A percentile compares a stretch with the other conserved stretches of the same genome.
phyloP scores from a whole-genome alignment of 2,888 invertebrate genomes.

The Mimachlamys varia region DNA sequence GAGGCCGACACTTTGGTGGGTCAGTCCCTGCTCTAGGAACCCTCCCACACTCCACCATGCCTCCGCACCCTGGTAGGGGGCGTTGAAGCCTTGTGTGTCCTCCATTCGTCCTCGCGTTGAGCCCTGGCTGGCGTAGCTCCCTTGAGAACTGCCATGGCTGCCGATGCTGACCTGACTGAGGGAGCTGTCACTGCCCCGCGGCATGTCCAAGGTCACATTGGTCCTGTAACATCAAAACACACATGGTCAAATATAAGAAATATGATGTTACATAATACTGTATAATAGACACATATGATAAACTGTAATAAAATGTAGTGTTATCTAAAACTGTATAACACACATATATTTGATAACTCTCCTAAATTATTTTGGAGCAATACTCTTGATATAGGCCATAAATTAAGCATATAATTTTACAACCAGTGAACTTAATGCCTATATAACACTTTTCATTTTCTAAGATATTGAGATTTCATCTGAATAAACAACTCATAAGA shows the following conservation, averaged over 20 bases:
- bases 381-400: too few relatives aligned
- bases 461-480: too few relatives aligned
- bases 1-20: slow-evolving; percentile 65
- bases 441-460: too few relatives aligned
- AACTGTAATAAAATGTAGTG: too few relatives aligned
- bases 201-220: slow-evolving; percentile 64
- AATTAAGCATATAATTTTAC: too few relatives aligned
- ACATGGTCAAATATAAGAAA: neutral
- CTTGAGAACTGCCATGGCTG: slow-evolving; percentile 37
- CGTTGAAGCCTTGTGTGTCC: slow-evolving; percentile 43
- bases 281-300: neutral
- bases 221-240: slow-evolving; percentile 56
- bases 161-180: slow-evolving; percentile 40
- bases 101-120: slow-evolving; percentile 45
- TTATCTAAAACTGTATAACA: too few relatives aligned
- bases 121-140: slow-evolving; percentile 7
- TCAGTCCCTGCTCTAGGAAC: slow-evolving; percentile 65
- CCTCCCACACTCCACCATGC: slow-evolving; percentile 76
- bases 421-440: too few relatives aligned
- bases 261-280: too few relatives aligned
- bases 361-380: too few relatives aligned
- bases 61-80: slow-evolving; percentile 63
- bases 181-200: slow-evolving; percentile 51
- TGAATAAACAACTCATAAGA: too few relatives aligned
- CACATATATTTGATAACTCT: too few relatives aligned